These are phyloP conservation scores for Yponomeuta sedellus DNA, from an alignment of 2,888 invertebrate species.

Conservation along the genomic window DNA sequence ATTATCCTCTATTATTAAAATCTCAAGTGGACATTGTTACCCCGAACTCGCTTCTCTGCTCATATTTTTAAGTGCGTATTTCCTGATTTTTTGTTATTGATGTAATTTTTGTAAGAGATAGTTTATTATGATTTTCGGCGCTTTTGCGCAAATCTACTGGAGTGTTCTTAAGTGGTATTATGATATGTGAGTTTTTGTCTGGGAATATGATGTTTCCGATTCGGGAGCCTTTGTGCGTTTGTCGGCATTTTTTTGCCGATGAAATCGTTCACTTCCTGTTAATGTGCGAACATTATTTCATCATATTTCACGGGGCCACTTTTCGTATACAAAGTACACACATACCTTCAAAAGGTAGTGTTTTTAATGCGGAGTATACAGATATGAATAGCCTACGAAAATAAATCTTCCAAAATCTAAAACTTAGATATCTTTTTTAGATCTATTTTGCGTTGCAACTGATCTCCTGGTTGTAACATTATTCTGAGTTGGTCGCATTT, in stretches of 20 bases:
- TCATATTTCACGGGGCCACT: too few relatives aligned
- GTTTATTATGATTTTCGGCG: slow-evolving; percentile 25
- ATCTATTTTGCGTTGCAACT: too few relatives aligned
- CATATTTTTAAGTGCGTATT: background rate
- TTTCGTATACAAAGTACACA: background rate
- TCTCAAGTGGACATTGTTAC: background rate
- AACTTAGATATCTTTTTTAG: too few relatives aligned
- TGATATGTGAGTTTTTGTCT: slow-evolving; percentile 34
- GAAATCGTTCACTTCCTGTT: slow-evolving; percentile 52
- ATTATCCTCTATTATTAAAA: background rate
- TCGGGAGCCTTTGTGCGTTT: slow-evolving; percentile 31
- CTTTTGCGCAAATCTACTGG: slow-evolving; percentile 59
- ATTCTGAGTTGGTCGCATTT: too few relatives aligned
- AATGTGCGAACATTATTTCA: slow-evolving; percentile 15
- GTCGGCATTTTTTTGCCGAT: slow-evolving; percentile 41
- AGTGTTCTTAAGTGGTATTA: slow-evolving; percentile 54
- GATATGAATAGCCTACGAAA: too few relatives aligned
- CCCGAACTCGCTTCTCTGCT: background rate
- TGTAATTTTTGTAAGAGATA: slow-evolving; percentile 8
- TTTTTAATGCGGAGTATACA: too few relatives aligned
- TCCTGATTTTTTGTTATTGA: background rate
- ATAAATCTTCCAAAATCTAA: too few relatives aligned
- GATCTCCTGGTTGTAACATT: too few relatives aligned
- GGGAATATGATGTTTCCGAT: slow-evolving; percentile 65
- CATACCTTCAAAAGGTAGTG: too few relatives aligned